These are phyloP conservation scores for Danionella cerebrum DNA, from an alignment of 2,113 vertebrate species.

Conservation along the genomic window DNA sequence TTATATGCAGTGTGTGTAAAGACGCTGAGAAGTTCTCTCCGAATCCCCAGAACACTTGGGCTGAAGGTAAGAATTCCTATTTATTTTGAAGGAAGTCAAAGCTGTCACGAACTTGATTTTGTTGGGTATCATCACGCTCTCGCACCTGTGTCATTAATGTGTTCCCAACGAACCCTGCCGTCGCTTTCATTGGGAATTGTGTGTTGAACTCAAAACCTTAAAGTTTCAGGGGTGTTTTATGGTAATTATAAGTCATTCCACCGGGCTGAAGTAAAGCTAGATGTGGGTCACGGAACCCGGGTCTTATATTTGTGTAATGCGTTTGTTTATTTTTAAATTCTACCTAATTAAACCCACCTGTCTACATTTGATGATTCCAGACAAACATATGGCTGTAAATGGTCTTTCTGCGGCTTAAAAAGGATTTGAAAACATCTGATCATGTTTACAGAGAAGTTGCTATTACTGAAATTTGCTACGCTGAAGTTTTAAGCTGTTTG, in stretches of 20 bases:
- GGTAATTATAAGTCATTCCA: constrained; percentile 8
- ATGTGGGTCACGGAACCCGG: too few relatives aligned
- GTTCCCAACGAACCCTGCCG: neutral
- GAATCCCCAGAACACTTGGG: neutral
- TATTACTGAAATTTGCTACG: neutral
- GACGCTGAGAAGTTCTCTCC: constrained; percentile 22
- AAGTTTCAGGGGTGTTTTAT: constrained; percentile 2
- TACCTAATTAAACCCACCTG: too few relatives aligned
- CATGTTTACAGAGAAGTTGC: too few relatives aligned
- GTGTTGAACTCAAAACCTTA: neutral
- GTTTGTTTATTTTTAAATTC: too few relatives aligned
- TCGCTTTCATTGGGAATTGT: neutral
- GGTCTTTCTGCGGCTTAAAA: neutral
- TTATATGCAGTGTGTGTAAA: constrained; percentile 23
- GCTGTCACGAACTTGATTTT: neutral
- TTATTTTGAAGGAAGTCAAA: neutral
- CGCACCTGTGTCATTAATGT: constrained; percentile 4
- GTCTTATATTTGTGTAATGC: too few relatives aligned
- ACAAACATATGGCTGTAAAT: neutral
- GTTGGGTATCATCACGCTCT: neutral
- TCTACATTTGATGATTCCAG: neutral
- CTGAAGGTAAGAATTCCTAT: constrained; percentile 30
- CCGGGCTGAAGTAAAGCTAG: constrained; percentile 40
- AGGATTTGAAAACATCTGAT: too few relatives aligned
- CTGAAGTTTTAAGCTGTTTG: too few relatives aligned